Percentiles rank a stretch among this genome's conserved stretches.
These are phyloP conservation scores for Erpornis zantholeuca DNA, from an alignment of 2,113 vertebrate genomes.

Conservation along the genomic window DNA sequence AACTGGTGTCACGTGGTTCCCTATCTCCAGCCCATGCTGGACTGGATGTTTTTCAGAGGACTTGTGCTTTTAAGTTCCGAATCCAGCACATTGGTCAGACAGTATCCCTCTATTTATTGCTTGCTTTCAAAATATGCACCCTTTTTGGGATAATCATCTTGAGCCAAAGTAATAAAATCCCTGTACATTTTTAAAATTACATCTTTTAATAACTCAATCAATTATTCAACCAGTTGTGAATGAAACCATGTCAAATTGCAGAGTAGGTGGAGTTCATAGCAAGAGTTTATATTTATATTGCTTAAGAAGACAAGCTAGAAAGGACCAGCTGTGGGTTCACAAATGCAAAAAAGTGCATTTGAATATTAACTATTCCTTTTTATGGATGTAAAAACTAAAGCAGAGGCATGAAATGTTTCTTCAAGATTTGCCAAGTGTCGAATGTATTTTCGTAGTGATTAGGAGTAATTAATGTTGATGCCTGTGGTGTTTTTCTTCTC, in stretches of 20 bases:
- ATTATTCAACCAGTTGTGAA: neutral
- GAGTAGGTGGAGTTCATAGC: neutral
- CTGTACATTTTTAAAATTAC: neutral
- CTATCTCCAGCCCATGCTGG: rapidly evolving
- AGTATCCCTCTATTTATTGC: neutral
- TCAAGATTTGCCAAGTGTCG: neutral
- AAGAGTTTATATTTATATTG: neutral
- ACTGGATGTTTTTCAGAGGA: neutral
- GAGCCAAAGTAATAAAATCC: neutral
- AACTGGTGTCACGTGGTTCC: neutral
- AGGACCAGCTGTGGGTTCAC: neutral
- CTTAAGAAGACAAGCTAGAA: neutral
- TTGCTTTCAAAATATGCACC: neutral
- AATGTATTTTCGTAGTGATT: neutral
- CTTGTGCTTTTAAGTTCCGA: neutral
- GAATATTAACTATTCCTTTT: neutral
- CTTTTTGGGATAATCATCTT: neutral
- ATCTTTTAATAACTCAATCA: neutral
- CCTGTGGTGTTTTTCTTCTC: neutral
- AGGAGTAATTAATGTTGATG: neutral
- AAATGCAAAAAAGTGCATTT: neutral
- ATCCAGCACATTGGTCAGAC: neutral
- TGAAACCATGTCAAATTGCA: neutral
- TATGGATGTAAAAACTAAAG: neutral
- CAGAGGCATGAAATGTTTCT: neutral